These are phyloP conservation scores for Clavelina lepadiformis DNA, from an alignment of 23 tunicate genomes.

Conservation along the genomic window DNA sequence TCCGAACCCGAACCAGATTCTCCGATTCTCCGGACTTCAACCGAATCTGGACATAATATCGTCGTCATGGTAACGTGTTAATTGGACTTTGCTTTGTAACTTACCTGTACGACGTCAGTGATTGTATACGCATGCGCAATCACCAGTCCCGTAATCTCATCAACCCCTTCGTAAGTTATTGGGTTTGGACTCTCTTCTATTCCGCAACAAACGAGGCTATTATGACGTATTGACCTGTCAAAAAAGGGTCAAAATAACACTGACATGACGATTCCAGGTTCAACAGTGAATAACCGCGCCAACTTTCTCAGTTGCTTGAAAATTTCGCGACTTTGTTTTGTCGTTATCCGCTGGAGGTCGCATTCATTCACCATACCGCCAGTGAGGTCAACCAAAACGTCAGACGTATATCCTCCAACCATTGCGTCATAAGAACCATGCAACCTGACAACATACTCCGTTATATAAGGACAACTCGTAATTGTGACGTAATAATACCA, in stretches of 20 bases:
- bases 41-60: conserved; percentile 5
- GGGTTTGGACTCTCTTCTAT: conserved; percentile 6
- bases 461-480: not conserved
- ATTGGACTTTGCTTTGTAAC: not conserved
- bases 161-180: conserved; percentile 7
- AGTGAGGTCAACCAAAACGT: conserved; percentile 44
- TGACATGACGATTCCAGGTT: not conserved
- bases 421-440: conserved; percentile 62
- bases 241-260: not conserved
- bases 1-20: conserved; percentile 20
- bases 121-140: conserved; percentile 36
- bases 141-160: conserved; percentile 16
- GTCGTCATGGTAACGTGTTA: no score
- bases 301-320: conserved; percentile 10
- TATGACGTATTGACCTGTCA: conserved; percentile 16
- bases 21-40: conserved; percentile 14
- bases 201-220: conserved; percentile 21
- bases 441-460: conserved; percentile 4
- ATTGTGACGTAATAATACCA: not conserved
- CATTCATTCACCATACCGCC: conserved; percentile 27
- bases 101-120: conserved; percentile 15
- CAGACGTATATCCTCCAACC: conserved; percentile 31
- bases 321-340: not conserved
- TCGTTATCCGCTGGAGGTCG: conserved; percentile 7
- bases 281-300: not conserved